A percentile compares a stretch with the other conserved stretches of the same genome.
Conservation (phyloP, 2,113 vertebrate genomes). For the Podarcis cretensis region DNA sequence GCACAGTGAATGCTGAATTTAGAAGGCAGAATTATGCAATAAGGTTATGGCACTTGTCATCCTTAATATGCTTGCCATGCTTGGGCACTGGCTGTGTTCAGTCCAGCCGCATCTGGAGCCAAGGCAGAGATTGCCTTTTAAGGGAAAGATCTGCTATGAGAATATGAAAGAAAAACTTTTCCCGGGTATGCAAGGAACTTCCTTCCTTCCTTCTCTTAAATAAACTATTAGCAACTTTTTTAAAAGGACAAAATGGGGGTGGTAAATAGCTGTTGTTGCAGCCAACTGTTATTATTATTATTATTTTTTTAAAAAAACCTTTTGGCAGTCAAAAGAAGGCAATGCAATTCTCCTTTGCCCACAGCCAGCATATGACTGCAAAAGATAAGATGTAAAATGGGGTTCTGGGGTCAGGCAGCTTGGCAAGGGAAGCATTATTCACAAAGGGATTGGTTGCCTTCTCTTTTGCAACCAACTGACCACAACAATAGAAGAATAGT, state of each 20-base stretch:
- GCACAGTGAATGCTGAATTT: background rate
- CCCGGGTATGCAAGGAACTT: constrained; percentile 71
- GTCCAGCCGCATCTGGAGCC: constrained; percentile 51
- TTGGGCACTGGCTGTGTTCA: constrained; percentile 46
- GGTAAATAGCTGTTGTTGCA: constrained; percentile 21
- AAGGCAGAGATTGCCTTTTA: constrained; percentile 74
- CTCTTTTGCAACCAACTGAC: background rate
- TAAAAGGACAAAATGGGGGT: constrained; percentile 49
- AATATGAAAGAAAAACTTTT: constrained; percentile 66
- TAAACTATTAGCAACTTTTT: constrained; percentile 68
- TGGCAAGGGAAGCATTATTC: background rate
- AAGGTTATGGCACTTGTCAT: constrained; percentile 62
- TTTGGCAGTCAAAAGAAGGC: background rate
- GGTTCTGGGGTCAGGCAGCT: constrained; percentile 32
- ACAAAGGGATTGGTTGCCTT: background rate
- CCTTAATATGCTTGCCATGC: constrained; percentile 66
- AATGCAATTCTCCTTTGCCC: background rate
- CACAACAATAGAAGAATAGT: background rate
- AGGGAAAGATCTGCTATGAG: constrained; percentile 73
- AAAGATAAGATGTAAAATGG: constrained; percentile 5
- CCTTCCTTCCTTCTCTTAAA: constrained; percentile 73
- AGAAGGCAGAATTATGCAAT: constrained; percentile 51
- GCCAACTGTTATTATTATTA: constrained; percentile 2
- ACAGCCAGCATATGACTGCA: constrained; percentile 1
- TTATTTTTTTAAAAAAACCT: constrained; percentile 13